Base-by-base conservation (phyloP, 2,888 invertebrate species). In the Drosophila atripex region DNA sequence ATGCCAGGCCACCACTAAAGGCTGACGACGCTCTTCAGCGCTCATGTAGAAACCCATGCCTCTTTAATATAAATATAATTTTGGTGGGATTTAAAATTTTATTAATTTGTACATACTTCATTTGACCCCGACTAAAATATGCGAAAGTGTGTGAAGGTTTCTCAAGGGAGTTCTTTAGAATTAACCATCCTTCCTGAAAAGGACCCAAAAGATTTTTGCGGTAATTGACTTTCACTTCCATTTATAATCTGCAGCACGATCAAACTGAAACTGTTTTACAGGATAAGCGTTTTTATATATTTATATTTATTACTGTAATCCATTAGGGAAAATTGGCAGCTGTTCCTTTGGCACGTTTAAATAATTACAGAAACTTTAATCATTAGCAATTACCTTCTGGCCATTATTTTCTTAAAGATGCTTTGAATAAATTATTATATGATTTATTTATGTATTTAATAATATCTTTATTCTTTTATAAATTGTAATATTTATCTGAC, bases 11-110 rank as follows among this genome's bases (percentile, higher is more conserved):
- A 60, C 54, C 6, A 35, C 57, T 0, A 2, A 9, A 0, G n/a
- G 1, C 8, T 6, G 5, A 0, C 47, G 49, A 12, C 66, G 30
- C 11, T 68, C 21, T 9, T 65, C 53, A 8, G 68, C 23, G 32
- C 47, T 77, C 0, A 63, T 61, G 51, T 50, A 80, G 3, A 54
- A 50, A 5, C 69, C 32, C 1, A 71, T 2, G 9, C 35, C 41
- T 7, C 79, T 80, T 14, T 0, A 12, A 7, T 16, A 18, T 7
- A 35, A 11, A 25, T 30, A 12, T 14, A 14, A n/a, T 14, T 32
- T 0, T 4, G 12, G 3, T 32, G 11, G 28, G 28, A 4, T 32
- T 32, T 1, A 0, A 30, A 30, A 30, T 11, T 32, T 32, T 32
- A n/a, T n/a, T 12, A 4, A 32, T 32, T 32, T 11, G 3, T 3